Conservation (phyloP, 2,113 vertebrate species). For the Mastomys coucha region DNA sequence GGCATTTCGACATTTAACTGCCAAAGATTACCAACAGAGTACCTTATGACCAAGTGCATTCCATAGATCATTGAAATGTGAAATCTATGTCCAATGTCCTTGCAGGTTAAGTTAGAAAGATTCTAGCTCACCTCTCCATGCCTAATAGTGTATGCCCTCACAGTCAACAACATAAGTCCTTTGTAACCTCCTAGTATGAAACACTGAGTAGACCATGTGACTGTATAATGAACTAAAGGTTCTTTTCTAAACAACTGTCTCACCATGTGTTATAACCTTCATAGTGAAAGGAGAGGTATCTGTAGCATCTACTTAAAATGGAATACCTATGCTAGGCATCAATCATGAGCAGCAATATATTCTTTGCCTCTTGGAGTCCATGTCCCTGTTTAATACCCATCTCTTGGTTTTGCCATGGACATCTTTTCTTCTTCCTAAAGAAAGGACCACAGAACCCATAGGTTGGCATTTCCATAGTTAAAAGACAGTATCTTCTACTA, state of each 20-base stretch:
- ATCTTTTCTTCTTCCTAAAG: not conserved
- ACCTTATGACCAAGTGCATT: not conserved
- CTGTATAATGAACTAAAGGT: not conserved
- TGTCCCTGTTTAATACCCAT: not conserved
- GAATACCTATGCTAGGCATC: not conserved
- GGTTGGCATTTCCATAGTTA: not conserved
- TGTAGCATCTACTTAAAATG: not conserved
- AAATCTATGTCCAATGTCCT: not conserved
- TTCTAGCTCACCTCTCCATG: not conserved
- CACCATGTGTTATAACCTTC: not conserved
- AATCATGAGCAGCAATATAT: not conserved
- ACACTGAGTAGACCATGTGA: not conserved
- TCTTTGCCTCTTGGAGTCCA: not conserved
- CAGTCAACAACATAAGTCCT: not conserved
- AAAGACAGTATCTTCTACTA: not conserved
- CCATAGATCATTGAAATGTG: not conserved
- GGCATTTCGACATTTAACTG: conserved; percentile 1
- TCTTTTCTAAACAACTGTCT: not conserved
- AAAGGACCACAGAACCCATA: not conserved
- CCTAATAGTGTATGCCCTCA: not conserved
- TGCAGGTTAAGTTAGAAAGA: not conserved
- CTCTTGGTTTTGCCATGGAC: not conserved
- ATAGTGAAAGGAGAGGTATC: not conserved
- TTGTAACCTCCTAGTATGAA: not conserved
- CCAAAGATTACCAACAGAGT: not conserved